phyloP scores from a whole-genome alignment of 2,888 invertebrate species.

The Cosmia pyralina region DNA sequence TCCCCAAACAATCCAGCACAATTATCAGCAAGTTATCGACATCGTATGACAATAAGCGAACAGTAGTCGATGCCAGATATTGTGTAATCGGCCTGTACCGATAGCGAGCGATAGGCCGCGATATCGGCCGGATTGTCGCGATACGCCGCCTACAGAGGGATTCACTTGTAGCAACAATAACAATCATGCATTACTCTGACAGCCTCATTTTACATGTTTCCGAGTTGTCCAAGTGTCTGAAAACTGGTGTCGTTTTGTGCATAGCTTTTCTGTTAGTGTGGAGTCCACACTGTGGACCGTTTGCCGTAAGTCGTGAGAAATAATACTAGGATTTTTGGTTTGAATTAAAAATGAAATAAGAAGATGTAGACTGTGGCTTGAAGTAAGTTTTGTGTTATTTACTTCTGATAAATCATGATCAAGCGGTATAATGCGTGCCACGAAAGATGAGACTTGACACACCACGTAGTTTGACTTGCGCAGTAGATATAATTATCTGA shows the following conservation, averaged over 20 bases:
- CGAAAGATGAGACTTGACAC: too few species aligned
- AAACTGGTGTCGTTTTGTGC: conserved; percentile 16
- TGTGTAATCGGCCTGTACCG: conserved; percentile 62
- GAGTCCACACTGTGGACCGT: neutral
- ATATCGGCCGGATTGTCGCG: conserved; percentile 64
- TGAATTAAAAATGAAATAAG: conserved; percentile 11
- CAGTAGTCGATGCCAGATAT: conserved; percentile 60
- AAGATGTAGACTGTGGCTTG: conserved; percentile 7
- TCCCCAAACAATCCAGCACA: conserved; percentile 60
- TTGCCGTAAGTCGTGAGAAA: neutral
- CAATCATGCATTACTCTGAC: conserved; percentile 33
- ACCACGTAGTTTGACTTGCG: too few species aligned
- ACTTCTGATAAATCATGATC: conserved; percentile 15
- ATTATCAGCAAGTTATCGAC: conserved; percentile 58
- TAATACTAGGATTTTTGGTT: neutral
- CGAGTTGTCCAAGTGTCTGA: neutral
- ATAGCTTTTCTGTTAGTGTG: neutral
- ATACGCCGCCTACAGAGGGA: conserved; percentile 40
- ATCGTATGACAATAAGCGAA: conserved; percentile 59
- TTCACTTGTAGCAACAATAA: conserved; percentile 52
- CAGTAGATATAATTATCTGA: too few species aligned
- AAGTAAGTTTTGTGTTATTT: conserved; percentile 13
- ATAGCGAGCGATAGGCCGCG: conserved; percentile 67
- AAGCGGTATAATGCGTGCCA: too few species aligned
- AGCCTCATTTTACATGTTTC: conserved; percentile 1